These are phyloP conservation scores for Athalia circularis DNA, from an alignment of 2,888 invertebrate species.

Conservation along the genomic window DNA sequence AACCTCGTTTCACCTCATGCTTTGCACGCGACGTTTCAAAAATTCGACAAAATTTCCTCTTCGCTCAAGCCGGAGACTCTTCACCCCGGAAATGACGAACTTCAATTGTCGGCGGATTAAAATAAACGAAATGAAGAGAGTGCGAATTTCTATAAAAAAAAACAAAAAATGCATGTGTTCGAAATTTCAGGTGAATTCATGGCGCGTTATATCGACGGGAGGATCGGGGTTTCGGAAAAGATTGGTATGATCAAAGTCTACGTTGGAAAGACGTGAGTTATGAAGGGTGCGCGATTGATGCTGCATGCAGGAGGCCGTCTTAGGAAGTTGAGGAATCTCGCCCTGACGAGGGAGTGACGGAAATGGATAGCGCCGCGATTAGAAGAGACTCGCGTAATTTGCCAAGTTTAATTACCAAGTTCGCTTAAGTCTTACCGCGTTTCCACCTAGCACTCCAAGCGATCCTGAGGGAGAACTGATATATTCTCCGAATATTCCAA, in stretches of 20 bases:
- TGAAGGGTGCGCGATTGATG: background rate
- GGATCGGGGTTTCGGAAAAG: background rate
- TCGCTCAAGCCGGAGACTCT: background rate
- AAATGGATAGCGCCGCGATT: background rate
- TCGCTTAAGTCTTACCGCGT: background rate
- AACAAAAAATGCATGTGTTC: too few relatives aligned
- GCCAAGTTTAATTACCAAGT: background rate
- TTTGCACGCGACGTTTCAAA: constrained; percentile 18
- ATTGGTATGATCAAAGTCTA: background rate
- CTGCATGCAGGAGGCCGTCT: background rate
- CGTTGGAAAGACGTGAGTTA: background rate
- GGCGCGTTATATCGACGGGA: too few relatives aligned
- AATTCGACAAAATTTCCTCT: background rate
- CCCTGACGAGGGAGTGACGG: background rate
- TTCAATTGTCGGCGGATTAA: background rate
- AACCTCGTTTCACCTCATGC: constrained; percentile 25
- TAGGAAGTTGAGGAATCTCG: background rate
- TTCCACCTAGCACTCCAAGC: background rate
- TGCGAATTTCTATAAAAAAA: too few relatives aligned
- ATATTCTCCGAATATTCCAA: too few relatives aligned
- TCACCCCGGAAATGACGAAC: background rate
- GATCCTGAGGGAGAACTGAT: too few relatives aligned
- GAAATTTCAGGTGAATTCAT: too few relatives aligned
- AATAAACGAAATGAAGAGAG: background rate
- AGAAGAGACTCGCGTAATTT: background rate